Evolutionary conservation across 2,888 invertebrate genomes (phyloP).

Genomic region (Palloptera scutellata): DNA sequence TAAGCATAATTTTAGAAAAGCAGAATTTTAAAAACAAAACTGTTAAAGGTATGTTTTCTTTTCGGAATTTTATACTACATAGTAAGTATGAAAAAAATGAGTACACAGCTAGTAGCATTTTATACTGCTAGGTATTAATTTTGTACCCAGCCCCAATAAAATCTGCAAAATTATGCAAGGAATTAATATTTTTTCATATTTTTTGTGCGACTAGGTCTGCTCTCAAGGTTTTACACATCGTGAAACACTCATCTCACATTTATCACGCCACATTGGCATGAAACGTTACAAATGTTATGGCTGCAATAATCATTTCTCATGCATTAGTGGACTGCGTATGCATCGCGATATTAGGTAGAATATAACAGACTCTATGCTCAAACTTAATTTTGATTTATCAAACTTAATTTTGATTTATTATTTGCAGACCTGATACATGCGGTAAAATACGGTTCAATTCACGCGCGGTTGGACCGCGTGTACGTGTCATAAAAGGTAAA

Average conservation of each 20-base stretch:
- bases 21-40: too few relatives aligned
- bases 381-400: too few relatives aligned
- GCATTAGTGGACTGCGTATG: conserved; percentile 58
- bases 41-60: too few relatives aligned
- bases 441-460: conserved; percentile 57
- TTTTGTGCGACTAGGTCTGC: conserved; percentile 48
- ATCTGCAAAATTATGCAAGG: neutral
- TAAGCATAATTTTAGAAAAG: too few relatives aligned
- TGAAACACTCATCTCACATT: conserved; percentile 59
- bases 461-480: conserved; percentile 59
- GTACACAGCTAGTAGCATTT: too few relatives aligned
- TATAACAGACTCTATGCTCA: too few relatives aligned
- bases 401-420: too few relatives aligned
- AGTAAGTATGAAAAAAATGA: too few relatives aligned
- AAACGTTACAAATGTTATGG: conserved; percentile 61
- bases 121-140: too few relatives aligned
- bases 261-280: conserved; percentile 62
- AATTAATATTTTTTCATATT: conserved; percentile 7
- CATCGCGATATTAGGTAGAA: conserved; percentile 48
- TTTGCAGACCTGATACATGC: conserved; percentile 52
- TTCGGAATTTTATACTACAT: too few relatives aligned
- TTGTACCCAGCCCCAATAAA: too few relatives aligned
- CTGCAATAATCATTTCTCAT: conserved; percentile 57
- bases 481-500: conserved; percentile 58
- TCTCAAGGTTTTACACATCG: conserved; percentile 57